These are phyloP conservation scores for Dallia pectoralis DNA, from an alignment of 2,797 vertebrate genomes.

Conservation along the genomic window DNA sequence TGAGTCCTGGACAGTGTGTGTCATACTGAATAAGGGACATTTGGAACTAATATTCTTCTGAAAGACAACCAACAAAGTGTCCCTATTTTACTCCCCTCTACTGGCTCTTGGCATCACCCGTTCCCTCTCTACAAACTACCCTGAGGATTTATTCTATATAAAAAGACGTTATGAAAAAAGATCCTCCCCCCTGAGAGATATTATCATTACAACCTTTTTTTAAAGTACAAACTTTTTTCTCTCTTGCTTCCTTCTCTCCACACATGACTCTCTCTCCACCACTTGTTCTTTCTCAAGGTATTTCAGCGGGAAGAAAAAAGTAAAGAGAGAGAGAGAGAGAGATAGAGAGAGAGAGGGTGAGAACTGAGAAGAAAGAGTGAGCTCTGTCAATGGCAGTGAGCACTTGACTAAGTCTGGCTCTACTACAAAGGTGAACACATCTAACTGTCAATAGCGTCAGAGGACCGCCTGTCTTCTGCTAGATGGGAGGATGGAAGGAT, in stretches of 20 bases:
- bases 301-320: conserved; percentile 65
- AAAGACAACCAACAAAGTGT: conserved; percentile 95
- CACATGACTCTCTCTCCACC: conserved; percentile 31
- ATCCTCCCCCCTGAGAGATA: conserved; percentile 81
- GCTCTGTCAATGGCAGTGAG: conserved; percentile 93
- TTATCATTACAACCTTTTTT: conserved; percentile 90
- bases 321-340: conserved; percentile 39
- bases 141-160: conserved; percentile 92
- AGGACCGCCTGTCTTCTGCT: conserved; percentile 80
- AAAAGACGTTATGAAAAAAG: conserved; percentile 83
- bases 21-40: not conserved
- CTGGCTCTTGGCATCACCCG: conserved; percentile 72
- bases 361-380: conserved; percentile 63
- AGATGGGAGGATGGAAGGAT: conserved; percentile 50
- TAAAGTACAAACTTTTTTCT: conserved; percentile 84
- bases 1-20: not conserved
- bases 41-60: conserved; percentile 75
- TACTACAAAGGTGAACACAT: conserved; percentile 99
- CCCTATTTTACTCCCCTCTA: conserved; percentile 49
- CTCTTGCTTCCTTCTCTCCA: conserved; percentile 42
- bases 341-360: conserved; percentile 24
- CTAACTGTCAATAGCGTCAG: conserved; percentile 98
- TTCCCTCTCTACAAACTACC: conserved; percentile 12
- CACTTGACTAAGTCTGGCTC: conserved; percentile 94
- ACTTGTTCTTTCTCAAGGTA: conserved; percentile 74